Percentiles rank a stretch among this genome's conserved stretches.
Evolutionary conservation across 2,888 invertebrate genomes (phyloP).

Genomic region (Ephialtes manifestator): DNA sequence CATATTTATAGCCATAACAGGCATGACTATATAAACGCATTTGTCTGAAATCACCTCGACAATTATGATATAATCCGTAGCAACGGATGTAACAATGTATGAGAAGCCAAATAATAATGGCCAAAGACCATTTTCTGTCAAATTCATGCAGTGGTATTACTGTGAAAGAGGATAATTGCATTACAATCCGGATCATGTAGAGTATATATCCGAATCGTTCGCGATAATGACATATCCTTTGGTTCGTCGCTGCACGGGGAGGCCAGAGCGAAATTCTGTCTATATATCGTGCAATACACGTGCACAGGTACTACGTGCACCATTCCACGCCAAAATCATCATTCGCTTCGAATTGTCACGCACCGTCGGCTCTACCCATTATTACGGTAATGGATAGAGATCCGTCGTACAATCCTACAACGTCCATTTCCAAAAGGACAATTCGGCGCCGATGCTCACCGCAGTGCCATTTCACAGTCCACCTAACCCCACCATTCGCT

Average conservation of each 20-base stretch:
- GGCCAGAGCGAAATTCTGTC: constrained; percentile 1
- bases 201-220: constrained; percentile 57
- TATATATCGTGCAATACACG: constrained; percentile 1
- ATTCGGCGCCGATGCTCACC: constrained; percentile 35
- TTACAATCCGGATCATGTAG: constrained; percentile 48
- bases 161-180: constrained; percentile 58
- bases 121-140: not conserved
- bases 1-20: not conserved
- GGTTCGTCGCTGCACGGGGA: constrained; percentile 25
- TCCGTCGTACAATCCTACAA: constrained; percentile 42
- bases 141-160: constrained; percentile 17
- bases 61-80: constrained; percentile 20
- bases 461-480: constrained; percentile 31
- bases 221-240: constrained; percentile 63
- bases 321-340: constrained; percentile 56
- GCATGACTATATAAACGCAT: not conserved
- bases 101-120: constrained; percentile 27
- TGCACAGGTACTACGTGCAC: constrained; percentile 12
- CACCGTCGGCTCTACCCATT: constrained; percentile 50
- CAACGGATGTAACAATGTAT: constrained; percentile 13
- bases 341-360: constrained; percentile 61
- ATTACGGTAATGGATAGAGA: constrained; percentile 58
- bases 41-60: constrained; percentile 2
- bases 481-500: not conserved
- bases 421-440: constrained; percentile 62